These are phyloP conservation scores for Silurus lanzhouensis DNA, from an alignment of 2,797 vertebrate genomes.

Conservation along the genomic window DNA sequence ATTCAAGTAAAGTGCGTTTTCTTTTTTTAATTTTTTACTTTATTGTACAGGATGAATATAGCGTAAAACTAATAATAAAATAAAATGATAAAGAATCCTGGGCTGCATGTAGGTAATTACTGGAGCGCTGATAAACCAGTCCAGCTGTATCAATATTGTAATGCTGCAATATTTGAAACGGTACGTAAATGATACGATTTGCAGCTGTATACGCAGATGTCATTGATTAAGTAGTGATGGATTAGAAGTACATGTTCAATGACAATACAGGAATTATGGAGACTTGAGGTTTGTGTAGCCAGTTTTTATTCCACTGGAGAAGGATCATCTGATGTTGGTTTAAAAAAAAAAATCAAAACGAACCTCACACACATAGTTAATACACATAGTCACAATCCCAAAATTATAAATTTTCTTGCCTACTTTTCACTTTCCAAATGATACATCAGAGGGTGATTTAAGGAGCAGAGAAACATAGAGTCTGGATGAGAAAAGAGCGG, in stretches of 20 bases:
- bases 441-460: constrained; percentile 19
- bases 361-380: constrained; percentile 21
- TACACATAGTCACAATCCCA: constrained; percentile 10
- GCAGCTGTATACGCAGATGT: not conserved
- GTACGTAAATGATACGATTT: not conserved
- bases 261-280: constrained; percentile 15
- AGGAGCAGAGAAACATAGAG: constrained; percentile 21
- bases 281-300: not conserved
- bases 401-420: constrained; percentile 11
- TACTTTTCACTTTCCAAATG: constrained; percentile 33
- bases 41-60: not conserved
- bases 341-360: not conserved
- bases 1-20: not conserved
- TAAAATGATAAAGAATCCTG: not conserved
- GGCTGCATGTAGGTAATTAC: not conserved
- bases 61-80: constrained; percentile 13
- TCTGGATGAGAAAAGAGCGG: constrained; percentile 58
- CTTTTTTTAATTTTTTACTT: not conserved
- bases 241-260: not conserved
- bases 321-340: constrained; percentile 19
- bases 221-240: constrained; percentile 1
- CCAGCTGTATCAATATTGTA: not conserved
- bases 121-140: not conserved
- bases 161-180: not conserved
- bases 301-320: constrained; percentile 6